A percentile compares a stretch with the other conserved stretches of the same genome.
These are phyloP conservation scores for Dynastes maya DNA, from an alignment of 2,888 invertebrate genomes.

Conservation along the genomic window DNA sequence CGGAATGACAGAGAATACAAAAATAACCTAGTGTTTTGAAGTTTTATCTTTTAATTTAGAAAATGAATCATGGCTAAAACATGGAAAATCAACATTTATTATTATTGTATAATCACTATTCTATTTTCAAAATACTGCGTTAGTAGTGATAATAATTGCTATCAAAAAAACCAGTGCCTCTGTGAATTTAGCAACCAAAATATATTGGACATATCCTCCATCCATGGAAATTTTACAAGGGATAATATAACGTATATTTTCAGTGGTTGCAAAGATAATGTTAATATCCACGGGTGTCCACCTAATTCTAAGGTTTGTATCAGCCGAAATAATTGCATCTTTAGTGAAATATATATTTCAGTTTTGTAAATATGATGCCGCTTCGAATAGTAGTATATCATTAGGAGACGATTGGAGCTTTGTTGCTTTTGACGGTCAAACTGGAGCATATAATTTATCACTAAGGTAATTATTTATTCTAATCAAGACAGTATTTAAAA, in stretches of 20 bases:
- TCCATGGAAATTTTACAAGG: slow-evolving; percentile 18
- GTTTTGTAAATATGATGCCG: slow-evolving; percentile 21
- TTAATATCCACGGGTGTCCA: neutral
- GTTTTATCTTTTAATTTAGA: slow-evolving; percentile 29
- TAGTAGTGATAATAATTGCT: slow-evolving; percentile 22
- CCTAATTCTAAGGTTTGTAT: slow-evolving; percentile 15
- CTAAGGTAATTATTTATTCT: slow-evolving; percentile 15
- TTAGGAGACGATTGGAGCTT: slow-evolving; percentile 22
- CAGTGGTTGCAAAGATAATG: slow-evolving; percentile 17
- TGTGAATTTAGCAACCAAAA: slow-evolving; percentile 32
- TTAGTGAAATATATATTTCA: slow-evolving; percentile 12
- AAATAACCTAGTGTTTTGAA: slow-evolving; percentile 23
- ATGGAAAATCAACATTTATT: slow-evolving; percentile 27
- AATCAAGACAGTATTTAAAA: neutral
- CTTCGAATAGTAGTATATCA: neutral
- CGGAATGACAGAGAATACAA: slow-evolving; percentile 22
- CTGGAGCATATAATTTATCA: slow-evolving; percentile 24
- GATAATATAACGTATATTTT: slow-evolving; percentile 9
- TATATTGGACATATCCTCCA: slow-evolving; percentile 16
- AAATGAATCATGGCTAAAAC: slow-evolving; percentile 39
- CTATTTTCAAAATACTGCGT: slow-evolving; percentile 28
- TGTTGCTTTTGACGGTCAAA: neutral
- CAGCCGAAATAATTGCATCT: neutral
- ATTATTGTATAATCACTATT: slow-evolving; percentile 24
- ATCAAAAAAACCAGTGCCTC: slow-evolving; percentile 15